Conservation (phyloP, 2,888 invertebrate species). For the Scrobipalpa costella region DNA sequence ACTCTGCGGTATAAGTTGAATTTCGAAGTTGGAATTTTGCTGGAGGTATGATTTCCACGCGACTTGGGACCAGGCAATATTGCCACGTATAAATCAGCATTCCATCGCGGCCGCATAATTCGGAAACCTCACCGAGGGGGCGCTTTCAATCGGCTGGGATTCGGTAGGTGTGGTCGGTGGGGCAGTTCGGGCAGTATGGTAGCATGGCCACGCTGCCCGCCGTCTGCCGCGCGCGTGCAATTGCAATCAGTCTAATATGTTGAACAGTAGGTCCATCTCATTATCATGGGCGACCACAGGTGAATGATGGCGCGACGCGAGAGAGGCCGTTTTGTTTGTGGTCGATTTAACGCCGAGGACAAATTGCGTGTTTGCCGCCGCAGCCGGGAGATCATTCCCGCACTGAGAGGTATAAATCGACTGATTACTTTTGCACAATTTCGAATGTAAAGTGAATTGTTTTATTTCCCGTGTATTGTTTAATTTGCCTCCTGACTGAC, state of each 20-base stretch:
- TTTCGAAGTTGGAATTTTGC: slow-evolving; percentile 21
- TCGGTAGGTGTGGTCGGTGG: slow-evolving; percentile 52
- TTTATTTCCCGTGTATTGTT: slow-evolving; percentile 39
- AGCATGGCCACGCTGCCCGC: not conserved
- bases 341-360: slow-evolving; percentile 79
- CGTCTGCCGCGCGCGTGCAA: slow-evolving; percentile 56
- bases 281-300: slow-evolving; percentile 79
- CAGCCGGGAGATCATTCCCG: slow-evolving; percentile 70
- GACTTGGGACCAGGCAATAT: slow-evolving; percentile 22
- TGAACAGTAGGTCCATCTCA: slow-evolving; percentile 79
- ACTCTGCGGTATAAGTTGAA: slow-evolving; percentile 13
- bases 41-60: slow-evolving; percentile 21
- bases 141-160: slow-evolving; percentile 60
- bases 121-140: slow-evolving; percentile 34
- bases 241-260: slow-evolving; percentile 80
- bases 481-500: slow-evolving; percentile 39
- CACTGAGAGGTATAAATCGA: slow-evolving; percentile 62
- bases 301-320: slow-evolving; percentile 74
- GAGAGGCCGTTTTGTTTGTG: slow-evolving; percentile 76
- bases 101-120: slow-evolving; percentile 35
- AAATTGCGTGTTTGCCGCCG: slow-evolving; percentile 78
- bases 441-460: slow-evolving; percentile 58
- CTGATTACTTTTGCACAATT: slow-evolving; percentile 61
- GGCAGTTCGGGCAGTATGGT: not conserved
- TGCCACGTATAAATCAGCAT: slow-evolving; percentile 35